These are phyloP conservation scores for Mimachlamys varia DNA, from an alignment of 2,888 invertebrate genomes.

Conservation along the genomic window DNA sequence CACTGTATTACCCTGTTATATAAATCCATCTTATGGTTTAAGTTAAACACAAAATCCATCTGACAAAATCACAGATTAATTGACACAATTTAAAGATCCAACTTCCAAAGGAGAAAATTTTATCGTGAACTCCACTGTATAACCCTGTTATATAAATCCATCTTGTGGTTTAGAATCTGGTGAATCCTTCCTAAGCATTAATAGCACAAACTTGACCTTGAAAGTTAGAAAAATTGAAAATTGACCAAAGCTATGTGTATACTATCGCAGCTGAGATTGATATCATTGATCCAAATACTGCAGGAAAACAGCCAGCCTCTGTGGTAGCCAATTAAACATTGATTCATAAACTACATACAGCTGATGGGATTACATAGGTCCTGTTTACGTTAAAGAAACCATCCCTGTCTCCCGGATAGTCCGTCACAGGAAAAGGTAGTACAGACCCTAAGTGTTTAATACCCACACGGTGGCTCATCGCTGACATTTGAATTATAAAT, in stretches of 20 bases:
- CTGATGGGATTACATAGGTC: not conserved
- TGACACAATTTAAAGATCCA: not conserved
- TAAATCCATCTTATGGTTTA: not conserved
- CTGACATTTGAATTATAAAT: not conserved
- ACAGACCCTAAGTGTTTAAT: not conserved
- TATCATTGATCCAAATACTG: not conserved
- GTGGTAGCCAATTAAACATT: not conserved
- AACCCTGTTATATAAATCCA: not conserved
- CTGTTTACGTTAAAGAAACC: not conserved
- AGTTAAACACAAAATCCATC: too few relatives aligned
- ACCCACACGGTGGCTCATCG: not conserved
- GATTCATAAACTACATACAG: constrained; percentile 31
- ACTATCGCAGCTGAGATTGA: not conserved
- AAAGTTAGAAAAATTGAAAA: not conserved
- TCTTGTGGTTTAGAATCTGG: not conserved
- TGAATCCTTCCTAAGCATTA: not conserved
- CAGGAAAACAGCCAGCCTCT: not conserved
- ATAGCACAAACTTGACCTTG: not conserved
- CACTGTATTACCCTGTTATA: not conserved
- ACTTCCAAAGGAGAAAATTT: not conserved
- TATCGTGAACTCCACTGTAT: not conserved
- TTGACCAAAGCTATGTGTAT: not conserved
- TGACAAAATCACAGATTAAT: too few relatives aligned
- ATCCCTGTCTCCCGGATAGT: not conserved
- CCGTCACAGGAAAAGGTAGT: not conserved